Evolutionary conservation across 2,113 vertebrate species (phyloP), one percentile per base, ranked within the genome.

Genomic region (Aegithalos caudatus): DNA sequence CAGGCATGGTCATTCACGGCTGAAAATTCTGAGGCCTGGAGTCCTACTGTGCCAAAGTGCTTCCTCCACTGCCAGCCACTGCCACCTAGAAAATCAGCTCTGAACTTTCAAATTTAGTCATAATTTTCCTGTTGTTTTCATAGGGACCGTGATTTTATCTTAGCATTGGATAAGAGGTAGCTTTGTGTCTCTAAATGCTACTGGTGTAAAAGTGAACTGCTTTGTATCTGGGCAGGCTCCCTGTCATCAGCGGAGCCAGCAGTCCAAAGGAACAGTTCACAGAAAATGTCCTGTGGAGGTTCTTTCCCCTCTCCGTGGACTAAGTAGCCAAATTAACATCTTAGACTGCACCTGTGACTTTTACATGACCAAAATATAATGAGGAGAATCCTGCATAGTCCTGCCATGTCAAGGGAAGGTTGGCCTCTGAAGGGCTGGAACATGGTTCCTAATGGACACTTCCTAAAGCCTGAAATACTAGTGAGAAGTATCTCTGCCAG

Each of bases 251-350:
- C 2, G 0, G 22, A 28, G 56, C 16, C 42, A 27, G 45, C 0
- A 0, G 27, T 25, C 29, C 14, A 12, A 51, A 54, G 58, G 20
- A 0, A 0, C 21, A 19, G 20, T 5, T 60, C 38, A 14, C 24
- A 48, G 37, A 48, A 90, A 14, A 29, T 53, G 16, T 56, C 7
- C 77, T 17, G 5, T 60, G 58, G 40, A 69, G 17, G 12, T 45
- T 40, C 47, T 37, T 60, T 22, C 57, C 24, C 29, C 12, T 47
- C 64, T 86, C 40, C 45, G 13, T n/a, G 51, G 14, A 15, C 42
- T 17, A 22, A 51, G 45, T 16, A 80, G 27, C 27, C 60, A 44
- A 67, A 86, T 51, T 11, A 35, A 33, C 14, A 51, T 13, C 27
- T 60, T 60, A 77, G 45, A 51, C 72, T 44, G 7, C 8, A 18